A percentile compares a stretch with the other conserved stretches of the same genome.
phyloP scores from a whole-genome alignment of 2,888 invertebrate genomes.

The Acleris literana region DNA sequence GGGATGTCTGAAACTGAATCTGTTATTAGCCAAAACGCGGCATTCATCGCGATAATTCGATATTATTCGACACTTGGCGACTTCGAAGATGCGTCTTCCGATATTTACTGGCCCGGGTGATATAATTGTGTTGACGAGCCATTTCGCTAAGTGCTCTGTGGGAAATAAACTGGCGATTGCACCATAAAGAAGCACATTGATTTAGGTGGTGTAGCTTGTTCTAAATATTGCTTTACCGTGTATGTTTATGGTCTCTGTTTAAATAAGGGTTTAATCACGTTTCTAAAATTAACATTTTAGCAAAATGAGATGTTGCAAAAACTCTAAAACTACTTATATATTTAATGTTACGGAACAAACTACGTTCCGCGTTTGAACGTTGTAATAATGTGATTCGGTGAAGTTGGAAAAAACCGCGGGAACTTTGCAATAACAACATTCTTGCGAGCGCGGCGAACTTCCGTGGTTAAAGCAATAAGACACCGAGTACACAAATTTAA shows the following conservation, averaged over 20 bases:
- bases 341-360: background rate
- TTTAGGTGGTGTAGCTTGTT: conserved; percentile 9
- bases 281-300: too few relatives aligned
- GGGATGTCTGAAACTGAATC: conserved; percentile 40
- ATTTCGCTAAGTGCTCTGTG: conserved; percentile 26
- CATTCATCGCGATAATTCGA: conserved; percentile 23
- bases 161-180: conserved; percentile 17
- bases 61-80: conserved; percentile 5
- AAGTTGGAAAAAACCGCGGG: conserved; percentile 31
- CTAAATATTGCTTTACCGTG: background rate
- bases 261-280: too few relatives aligned
- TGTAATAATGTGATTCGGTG: conserved; percentile 26
- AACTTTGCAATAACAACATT: conserved; percentile 34
- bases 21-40: conserved; percentile 1
- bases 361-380: conserved; percentile 18
- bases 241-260: background rate
- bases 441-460: background rate
- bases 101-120: conserved; percentile 24
- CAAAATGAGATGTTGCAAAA: too few relatives aligned
- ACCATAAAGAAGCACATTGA: conserved; percentile 9
- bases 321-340: background rate
- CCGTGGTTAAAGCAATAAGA: too few relatives aligned
- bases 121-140: conserved; percentile 31
- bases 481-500: too few relatives aligned
- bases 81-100: conserved; percentile 19